Evolutionary conservation across 2,797 vertebrate species (phyloP).

Genomic region (Podarcis siculus): DNA sequence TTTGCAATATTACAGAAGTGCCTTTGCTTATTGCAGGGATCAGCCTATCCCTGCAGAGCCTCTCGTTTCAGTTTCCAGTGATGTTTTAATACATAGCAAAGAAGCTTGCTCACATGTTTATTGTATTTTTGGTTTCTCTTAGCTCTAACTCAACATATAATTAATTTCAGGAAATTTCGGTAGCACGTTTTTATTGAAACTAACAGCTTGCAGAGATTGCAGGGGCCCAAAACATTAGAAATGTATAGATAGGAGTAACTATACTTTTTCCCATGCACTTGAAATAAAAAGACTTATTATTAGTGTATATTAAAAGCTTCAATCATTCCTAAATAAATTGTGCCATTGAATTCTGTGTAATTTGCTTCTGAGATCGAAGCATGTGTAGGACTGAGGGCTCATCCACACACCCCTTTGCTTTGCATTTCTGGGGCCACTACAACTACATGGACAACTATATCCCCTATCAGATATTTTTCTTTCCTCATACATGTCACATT

Average conservation of each 20-base stretch:
- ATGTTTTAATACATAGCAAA: background rate
- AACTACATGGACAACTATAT: too few species aligned
- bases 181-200: conserved; percentile 10
- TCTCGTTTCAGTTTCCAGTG: background rate
- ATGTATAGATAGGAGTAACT: background rate
- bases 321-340: background rate
- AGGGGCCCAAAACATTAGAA: conserved; percentile 18
- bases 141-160: background rate
- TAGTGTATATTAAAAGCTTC: too few species aligned
- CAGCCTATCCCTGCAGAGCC: background rate
- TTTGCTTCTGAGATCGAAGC: background rate
- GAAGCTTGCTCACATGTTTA: background rate
- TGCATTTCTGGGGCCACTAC: too few species aligned
- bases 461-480: background rate
- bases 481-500: background rate
- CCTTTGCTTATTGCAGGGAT: background rate
- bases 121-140: conserved; percentile 1
- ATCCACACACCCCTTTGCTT: too few species aligned
- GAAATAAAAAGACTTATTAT: background rate
- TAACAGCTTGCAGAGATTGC: conserved; percentile 22
- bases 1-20: background rate
- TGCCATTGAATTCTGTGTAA: background rate
- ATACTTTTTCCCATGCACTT: background rate
- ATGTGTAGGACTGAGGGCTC: background rate
- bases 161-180: conserved; percentile 23